phyloP scores from a whole-genome alignment of 2,113 vertebrate genomes.

The Ammospiza caudacuta region DNA sequence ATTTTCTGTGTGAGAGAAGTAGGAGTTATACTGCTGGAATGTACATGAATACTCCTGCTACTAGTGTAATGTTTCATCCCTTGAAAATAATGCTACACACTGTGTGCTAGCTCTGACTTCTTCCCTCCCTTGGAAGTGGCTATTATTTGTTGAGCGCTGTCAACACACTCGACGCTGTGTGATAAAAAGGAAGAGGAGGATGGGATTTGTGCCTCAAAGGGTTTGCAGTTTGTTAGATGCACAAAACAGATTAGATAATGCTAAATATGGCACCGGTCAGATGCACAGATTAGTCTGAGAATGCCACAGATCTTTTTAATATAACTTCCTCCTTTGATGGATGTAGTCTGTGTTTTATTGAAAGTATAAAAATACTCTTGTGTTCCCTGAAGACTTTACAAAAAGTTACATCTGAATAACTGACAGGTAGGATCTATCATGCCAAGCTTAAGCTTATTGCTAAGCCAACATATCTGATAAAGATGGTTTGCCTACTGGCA shows the following conservation, averaged over 20 bases:
- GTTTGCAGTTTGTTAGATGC: slow-evolving; percentile 44
- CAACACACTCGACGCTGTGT: not conserved
- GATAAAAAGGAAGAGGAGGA: slow-evolving; percentile 21
- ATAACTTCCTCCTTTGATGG: slow-evolving; percentile 44
- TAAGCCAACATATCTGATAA: slow-evolving; percentile 66
- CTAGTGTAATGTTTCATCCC: not conserved
- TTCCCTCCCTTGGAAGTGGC: not conserved
- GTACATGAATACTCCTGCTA: not conserved
- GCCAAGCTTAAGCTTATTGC: slow-evolving; percentile 64
- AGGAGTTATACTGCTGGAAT: not conserved
- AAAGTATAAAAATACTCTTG: slow-evolving; percentile 61
- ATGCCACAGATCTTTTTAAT: slow-evolving; percentile 56
- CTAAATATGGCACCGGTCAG: slow-evolving; percentile 22
- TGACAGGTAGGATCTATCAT: slow-evolving; percentile 73
- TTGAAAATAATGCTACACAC: not conserved
- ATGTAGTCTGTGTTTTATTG: slow-evolving; percentile 61
- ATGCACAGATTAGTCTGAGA: slow-evolving; percentile 48
- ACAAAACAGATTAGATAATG: slow-evolving; percentile 43
- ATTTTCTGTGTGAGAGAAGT: not conserved
- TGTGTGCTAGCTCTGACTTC: not conserved
- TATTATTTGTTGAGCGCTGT: not conserved
- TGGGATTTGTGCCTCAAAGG: slow-evolving; percentile 53
- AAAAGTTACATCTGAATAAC: slow-evolving; percentile 57
- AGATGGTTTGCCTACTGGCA: slow-evolving; percentile 61
- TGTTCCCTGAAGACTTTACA: slow-evolving; percentile 61